Percentiles rank a stretch among this genome's conserved stretches.
Conservation (phyloP, 2,113 vertebrate genomes). For the Colaptes auratus region DNA sequence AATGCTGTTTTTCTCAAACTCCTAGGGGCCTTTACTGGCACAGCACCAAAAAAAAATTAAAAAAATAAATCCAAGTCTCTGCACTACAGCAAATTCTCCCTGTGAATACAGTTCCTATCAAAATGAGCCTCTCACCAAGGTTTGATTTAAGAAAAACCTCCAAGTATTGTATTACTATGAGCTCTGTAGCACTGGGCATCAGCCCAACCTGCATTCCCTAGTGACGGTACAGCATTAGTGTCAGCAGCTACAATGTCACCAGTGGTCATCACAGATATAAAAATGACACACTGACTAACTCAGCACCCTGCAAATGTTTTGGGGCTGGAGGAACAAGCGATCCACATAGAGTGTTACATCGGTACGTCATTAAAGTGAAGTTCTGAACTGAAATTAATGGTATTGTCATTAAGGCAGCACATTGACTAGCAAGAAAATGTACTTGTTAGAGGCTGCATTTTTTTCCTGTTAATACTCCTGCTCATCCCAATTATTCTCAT, state of each 20-base stretch:
- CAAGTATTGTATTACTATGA: background rate
- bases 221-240: background rate
- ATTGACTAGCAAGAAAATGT: conserved; percentile 63
- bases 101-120: background rate
- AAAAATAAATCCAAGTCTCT: background rate
- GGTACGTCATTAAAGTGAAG: conserved; percentile 44
- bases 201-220: background rate
- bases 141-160: background rate
- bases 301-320: background rate
- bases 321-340: conserved; percentile 20
- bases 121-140: background rate
- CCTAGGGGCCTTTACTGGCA: background rate
- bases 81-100: background rate
- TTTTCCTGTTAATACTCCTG: conserved; percentile 68
- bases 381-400: conserved; percentile 66
- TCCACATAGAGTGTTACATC: background rate
- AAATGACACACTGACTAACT: background rate
- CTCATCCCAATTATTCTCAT: conserved; percentile 69
- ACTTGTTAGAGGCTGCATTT: conserved; percentile 64
- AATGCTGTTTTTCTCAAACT: background rate
- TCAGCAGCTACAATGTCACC: background rate
- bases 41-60: background rate
- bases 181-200: background rate
- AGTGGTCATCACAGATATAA: background rate
- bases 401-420: conserved; percentile 49